Evolutionary conservation across 2,888 invertebrate species (phyloP), one percentile per base, ranked within the genome.

Genomic region (Drosophila pegasa): DNA sequence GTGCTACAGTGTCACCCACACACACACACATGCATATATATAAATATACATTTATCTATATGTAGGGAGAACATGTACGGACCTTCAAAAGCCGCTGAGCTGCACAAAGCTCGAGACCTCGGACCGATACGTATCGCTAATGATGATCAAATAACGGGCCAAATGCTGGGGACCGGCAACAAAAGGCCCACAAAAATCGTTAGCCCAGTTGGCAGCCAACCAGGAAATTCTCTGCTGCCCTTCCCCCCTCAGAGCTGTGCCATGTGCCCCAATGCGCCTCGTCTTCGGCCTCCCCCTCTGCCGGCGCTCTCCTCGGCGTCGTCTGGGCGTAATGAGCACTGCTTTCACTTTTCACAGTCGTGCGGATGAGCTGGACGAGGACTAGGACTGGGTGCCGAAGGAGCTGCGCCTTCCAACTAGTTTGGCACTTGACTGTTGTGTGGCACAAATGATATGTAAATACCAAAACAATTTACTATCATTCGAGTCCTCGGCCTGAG

Each of bases 61-160:
- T 2, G 61, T 65, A 51, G 22, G 35, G 35, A 18, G 18, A n/a
- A 45, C 71, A 67, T 60, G 43, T 38, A 6, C 16, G 57, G 22
- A 52, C 52, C 37, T 51, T 58, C 69, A 72, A 63, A 45, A 71
- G 74, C 62, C 48, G 58, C 52, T 54, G 38, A 50, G 51, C 68
- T 38, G 58, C 50, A 62, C 50, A 62, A 40, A 52, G 59, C 74
- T 57, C 52, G 54, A 63, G 73, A 75, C 73, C 65, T 67, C 65
- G 72, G 65, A 47, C 79, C 80, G 72, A 86, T 84, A 82, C 80
- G 79, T 82, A 86, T 87, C 86, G 85, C 86, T 87, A 87, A 87
- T 87, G 86, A 87, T 87, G 86, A 87, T 87, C 86, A 87, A 87
- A 87, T 87, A 87, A 87, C 78, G 83, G 73, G 66, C 78, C 75